A percentile compares a stretch with the other conserved stretches of the same genome.
phyloP scores from a whole-genome alignment of 2,888 invertebrate genomes.

The Eupithecia subfuscata region DNA sequence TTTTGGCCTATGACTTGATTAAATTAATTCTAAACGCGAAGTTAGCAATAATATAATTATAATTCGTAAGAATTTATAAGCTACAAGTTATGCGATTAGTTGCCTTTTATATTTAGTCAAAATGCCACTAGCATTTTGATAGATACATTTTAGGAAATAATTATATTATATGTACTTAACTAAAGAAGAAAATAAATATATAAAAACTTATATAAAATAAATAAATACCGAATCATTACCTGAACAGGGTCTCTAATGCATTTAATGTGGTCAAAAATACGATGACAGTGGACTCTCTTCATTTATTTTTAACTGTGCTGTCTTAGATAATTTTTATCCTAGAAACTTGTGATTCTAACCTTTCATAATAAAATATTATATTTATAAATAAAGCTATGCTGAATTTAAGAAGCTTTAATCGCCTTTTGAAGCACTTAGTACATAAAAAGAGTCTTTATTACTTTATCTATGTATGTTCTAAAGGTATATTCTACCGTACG shows the following conservation, averaged over 20 bases:
- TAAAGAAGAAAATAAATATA: background rate
- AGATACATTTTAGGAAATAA: background rate
- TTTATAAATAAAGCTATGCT: conserved; percentile 31
- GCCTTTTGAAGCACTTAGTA: conserved; percentile 32
- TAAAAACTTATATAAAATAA: background rate
- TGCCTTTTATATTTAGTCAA: background rate
- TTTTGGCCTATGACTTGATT: background rate
- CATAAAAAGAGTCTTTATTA: background rate
- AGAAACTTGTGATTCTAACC: background rate
- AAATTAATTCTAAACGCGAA: background rate
- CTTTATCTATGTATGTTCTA: conserved; percentile 1
- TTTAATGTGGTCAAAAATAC: conserved; percentile 1
- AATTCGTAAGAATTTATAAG: background rate
- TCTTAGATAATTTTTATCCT: background rate
- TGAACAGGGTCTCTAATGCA: background rate
- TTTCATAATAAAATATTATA: conserved; percentile 13
- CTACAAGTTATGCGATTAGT: background rate
- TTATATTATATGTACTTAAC: background rate
- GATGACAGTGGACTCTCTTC: background rate
- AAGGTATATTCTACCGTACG: background rate
- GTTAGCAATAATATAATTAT: background rate
- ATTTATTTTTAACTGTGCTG: background rate
- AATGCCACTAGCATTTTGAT: background rate
- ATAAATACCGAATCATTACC: background rate
- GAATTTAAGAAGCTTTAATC: conserved; percentile 45